These are phyloP conservation scores for Penaeus vannamei DNA, from an alignment of 1,140 invertebrate species.

Conservation along the genomic window DNA sequence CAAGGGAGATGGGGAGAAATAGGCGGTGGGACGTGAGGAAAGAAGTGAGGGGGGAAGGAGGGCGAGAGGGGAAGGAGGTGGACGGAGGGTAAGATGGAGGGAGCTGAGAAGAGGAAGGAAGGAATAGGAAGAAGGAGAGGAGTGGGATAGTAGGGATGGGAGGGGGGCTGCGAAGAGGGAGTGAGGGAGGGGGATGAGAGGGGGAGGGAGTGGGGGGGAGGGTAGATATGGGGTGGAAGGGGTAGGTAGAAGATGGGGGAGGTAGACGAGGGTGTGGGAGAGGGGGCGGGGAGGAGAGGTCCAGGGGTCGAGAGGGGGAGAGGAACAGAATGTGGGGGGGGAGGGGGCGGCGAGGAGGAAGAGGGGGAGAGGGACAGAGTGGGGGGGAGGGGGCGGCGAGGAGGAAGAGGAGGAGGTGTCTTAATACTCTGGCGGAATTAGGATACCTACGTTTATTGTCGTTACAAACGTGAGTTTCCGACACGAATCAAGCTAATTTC, in stretches of 20 bases:
- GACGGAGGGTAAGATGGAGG: neutral
- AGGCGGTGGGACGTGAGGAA: too few species aligned
- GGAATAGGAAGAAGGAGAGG: too few species aligned
- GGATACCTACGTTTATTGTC: conserved; percentile 16
- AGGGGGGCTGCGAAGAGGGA: too few species aligned
- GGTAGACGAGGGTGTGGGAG: neutral
- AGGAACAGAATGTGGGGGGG: neutral
- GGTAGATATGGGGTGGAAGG: too few species aligned
- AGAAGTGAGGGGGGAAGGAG: too few species aligned
- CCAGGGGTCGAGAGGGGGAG: neutral
- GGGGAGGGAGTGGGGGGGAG: too few species aligned
- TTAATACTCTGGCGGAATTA: conserved; percentile 39
- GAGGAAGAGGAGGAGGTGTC: neutral
- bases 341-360: neutral
- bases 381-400: neutral
- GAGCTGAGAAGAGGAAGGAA: neutral
- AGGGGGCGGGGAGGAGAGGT: neutral
- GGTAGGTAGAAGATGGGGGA: too few species aligned
- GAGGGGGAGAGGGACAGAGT: neutral
- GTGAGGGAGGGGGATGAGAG: too few species aligned
- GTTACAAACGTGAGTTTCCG: conserved; percentile 45
- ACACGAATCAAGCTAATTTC: conserved; percentile 59
- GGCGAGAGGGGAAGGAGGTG: neutral
- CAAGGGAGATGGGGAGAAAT: too few species aligned
- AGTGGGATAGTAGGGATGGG: too few species aligned